A percentile compares a stretch with the other conserved stretches of the same genome.
Conservation (phyloP, 2,888 invertebrate genomes). For the Caenorhabditis sp. region DNA sequence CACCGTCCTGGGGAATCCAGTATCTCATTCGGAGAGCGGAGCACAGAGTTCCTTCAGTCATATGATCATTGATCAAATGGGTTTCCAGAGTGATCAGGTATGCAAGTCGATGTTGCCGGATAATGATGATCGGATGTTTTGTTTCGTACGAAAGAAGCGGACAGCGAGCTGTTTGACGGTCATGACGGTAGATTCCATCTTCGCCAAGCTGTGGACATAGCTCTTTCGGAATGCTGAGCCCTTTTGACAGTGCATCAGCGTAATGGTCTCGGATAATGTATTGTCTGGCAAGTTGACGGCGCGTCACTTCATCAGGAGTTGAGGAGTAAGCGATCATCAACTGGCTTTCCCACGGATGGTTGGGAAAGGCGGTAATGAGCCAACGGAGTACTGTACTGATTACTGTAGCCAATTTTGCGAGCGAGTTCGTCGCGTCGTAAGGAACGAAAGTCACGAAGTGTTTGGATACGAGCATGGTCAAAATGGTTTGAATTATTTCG, state of each 20-base stretch:
- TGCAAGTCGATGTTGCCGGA: slow-evolving; percentile 51
- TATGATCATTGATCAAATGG: background rate
- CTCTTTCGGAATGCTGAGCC: background rate
- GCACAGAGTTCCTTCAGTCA: background rate
- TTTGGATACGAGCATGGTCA: no score
- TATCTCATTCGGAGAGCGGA: background rate
- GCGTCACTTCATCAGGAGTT: no score
- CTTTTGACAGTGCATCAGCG: background rate
- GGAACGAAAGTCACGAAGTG: no score
- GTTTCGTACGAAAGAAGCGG: background rate
- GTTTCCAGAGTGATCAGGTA: background rate
- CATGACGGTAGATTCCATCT: background rate
- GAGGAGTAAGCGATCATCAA: no score
- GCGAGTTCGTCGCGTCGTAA: no score
- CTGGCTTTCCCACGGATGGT: background rate
- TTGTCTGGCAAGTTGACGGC: background rate
- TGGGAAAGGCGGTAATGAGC: background rate
- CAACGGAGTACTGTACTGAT: background rate
- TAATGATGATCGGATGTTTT: slow-evolving; percentile 77
- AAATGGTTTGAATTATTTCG: no score
- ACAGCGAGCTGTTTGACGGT: background rate
- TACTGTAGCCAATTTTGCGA: no score
- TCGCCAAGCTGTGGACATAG: background rate
- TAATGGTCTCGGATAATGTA: background rate
- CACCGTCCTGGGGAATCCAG: background rate